Percentiles rank a stretch among this genome's conserved stretches.
Evolutionary conservation across 2,113 vertebrate species (phyloP).

Genomic region (Dryoscopus gambensis): DNA sequence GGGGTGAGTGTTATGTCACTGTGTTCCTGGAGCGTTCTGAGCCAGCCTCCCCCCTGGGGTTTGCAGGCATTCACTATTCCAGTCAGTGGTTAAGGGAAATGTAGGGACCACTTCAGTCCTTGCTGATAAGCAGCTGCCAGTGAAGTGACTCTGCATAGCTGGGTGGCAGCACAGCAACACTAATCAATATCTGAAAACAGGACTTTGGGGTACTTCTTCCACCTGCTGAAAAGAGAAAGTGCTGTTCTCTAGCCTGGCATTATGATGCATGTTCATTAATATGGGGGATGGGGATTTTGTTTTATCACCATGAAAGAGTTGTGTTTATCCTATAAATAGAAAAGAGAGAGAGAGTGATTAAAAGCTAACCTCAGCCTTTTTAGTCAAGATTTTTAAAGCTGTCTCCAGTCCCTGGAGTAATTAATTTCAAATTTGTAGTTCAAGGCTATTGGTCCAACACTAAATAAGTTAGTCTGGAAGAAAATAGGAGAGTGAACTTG

Average conservation of each 20-base stretch:
- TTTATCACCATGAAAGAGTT: neutral
- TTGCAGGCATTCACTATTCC: neutral
- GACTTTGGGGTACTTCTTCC: neutral
- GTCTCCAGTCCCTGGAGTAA: neutral
- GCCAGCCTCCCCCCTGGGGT: neutral
- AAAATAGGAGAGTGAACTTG: neutral
- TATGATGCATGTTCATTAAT: neutral
- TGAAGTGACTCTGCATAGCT: neutral
- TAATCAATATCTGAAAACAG: neutral
- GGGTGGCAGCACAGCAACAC: neutral
- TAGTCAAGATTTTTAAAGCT: neutral
- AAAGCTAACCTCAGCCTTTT: neutral
- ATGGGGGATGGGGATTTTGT: neutral
- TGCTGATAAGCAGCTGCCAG: neutral
- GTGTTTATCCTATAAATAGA: neutral
- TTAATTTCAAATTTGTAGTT: neutral
- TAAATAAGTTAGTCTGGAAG: neutral
- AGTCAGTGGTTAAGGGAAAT: neutral
- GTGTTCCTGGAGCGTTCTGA: neutral
- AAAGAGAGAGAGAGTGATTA: rapidly evolving
- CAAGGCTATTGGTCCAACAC: neutral
- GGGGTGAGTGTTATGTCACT: neutral
- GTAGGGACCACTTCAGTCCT: neutral
- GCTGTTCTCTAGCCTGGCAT: neutral
- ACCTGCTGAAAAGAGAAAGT: neutral